Percentiles rank a stretch among this genome's conserved stretches.
These are phyloP conservation scores for Hydroisotoma schaefferi DNA, from an alignment of 2,888 invertebrate species.

Conservation along the genomic window DNA sequence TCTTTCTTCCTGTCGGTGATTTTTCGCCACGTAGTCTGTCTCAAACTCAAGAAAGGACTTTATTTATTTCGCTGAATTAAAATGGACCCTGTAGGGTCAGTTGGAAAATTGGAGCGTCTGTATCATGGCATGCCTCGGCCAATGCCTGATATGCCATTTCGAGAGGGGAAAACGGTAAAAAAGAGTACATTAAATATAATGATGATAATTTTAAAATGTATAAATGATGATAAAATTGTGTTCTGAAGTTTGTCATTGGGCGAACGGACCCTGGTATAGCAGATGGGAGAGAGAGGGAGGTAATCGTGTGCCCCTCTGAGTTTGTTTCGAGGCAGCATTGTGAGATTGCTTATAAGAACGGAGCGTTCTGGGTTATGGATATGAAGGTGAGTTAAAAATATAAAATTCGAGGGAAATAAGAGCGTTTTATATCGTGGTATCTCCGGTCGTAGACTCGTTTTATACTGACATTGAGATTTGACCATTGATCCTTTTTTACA, in stretches of 20 bases:
- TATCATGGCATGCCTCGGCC: neutral
- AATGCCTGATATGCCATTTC: neutral
- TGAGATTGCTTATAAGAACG: constrained; percentile 18
- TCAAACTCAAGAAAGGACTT: no score
- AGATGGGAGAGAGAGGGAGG: neutral
- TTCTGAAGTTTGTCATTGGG: constrained; percentile 12
- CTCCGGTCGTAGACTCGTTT: no score
- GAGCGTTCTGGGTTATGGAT: constrained; percentile 30
- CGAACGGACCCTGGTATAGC: neutral
- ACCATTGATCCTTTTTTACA: constrained; percentile 13
- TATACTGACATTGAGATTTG: neutral
- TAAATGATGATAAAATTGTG: neutral
- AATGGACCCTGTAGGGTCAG: no score
- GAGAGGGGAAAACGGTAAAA: constrained; percentile 15
- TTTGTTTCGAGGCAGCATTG: constrained; percentile 31
- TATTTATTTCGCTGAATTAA: no score
- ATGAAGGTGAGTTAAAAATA: constrained; percentile 18
- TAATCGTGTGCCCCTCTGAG: constrained; percentile 16
- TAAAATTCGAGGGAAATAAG: no score
- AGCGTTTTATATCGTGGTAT: no score
- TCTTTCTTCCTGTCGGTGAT: no score
- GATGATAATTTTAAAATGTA: neutral
- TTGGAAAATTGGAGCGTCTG: constrained; percentile 17
- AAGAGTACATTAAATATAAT: no score
- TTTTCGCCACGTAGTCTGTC: no score